Percentiles rank a stretch among this genome's conserved stretches.
These are phyloP conservation scores for Cladopsammia gracilis DNA, from an alignment of 64 coral and sea anemone genomes.

Conservation along the genomic window DNA sequence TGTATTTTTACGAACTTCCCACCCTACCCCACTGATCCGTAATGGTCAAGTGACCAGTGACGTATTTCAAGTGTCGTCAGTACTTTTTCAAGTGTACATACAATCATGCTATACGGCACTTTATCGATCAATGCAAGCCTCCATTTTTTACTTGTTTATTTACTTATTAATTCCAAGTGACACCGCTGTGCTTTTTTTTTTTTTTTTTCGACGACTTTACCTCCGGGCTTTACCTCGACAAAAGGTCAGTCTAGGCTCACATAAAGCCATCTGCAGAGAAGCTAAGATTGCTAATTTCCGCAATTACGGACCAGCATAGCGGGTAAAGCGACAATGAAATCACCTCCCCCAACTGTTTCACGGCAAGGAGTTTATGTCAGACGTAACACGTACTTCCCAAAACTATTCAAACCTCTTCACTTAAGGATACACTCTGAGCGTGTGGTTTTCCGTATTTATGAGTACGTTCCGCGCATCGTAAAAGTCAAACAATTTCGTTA, in stretches of 20 bases:
- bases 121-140: no score
- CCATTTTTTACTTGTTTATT: no score
- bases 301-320: neutral
- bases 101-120: no score
- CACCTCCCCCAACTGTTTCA: neutral
- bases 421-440: neutral
- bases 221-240: neutral
- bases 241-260: neutral
- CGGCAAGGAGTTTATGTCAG: neutral
- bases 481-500: neutral
- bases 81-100: no score
- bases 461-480: neutral
- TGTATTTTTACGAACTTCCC: no score
- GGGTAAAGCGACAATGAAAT: neutral
- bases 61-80: no score
- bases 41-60: no score
- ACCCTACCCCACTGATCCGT: no score
- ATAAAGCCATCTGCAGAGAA: neutral
- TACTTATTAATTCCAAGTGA: no score
- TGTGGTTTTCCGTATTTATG: conserved; percentile 35
- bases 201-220: no score
- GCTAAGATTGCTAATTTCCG: neutral
- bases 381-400: neutral
- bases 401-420: neutral
- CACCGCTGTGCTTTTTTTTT: no score